Evolutionary conservation across 2,888 invertebrate genomes (phyloP).

Genomic region (Rhagonycha fulva): DNA sequence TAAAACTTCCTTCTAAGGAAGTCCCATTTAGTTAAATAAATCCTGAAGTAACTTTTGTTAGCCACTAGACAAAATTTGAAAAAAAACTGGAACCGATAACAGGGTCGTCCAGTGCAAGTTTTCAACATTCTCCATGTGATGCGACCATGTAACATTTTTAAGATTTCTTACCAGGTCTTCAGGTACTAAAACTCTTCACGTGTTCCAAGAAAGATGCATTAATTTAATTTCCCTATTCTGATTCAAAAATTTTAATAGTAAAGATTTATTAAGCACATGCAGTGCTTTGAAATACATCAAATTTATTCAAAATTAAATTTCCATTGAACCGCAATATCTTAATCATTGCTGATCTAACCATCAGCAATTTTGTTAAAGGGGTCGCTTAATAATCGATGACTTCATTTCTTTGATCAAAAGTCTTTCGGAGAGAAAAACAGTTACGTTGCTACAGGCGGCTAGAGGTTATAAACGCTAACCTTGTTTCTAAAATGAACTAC

Average conservation of each 20-base stretch:
- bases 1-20: too few species aligned
- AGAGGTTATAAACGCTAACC: background rate
- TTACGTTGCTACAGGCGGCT: background rate
- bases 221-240: background rate
- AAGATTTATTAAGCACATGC: background rate
- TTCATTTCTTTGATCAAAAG: background rate
- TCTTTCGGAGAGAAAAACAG: background rate
- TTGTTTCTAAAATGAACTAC: background rate
- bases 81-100: too few species aligned
- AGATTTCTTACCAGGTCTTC: too few species aligned
- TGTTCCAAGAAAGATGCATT: background rate
- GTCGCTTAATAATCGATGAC: background rate
- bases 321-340: background rate
- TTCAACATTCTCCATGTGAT: too few species aligned
- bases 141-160: too few species aligned
- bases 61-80: too few species aligned
- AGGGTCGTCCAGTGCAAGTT: too few species aligned
- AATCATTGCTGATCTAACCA: background rate
- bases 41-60: too few species aligned
- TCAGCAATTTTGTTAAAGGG: background rate
- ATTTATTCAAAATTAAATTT: background rate
- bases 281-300: background rate
- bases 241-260: background rate
- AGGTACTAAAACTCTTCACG: background rate
- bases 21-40: too few species aligned